Base-by-base conservation (phyloP, 2,888 invertebrate genomes). In the Dryadula phaetusa region DNA sequence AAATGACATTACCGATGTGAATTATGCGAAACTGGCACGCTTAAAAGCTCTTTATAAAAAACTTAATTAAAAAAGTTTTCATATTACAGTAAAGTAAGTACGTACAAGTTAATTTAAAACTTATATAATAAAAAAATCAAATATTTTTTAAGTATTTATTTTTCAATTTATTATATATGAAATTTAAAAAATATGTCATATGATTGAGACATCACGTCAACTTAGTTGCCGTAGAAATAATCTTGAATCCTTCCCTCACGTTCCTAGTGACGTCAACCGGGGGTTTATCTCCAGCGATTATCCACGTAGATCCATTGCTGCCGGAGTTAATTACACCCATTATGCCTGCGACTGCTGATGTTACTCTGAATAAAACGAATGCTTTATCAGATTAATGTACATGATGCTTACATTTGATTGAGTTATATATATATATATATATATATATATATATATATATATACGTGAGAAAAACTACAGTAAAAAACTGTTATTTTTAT, bases 321-420 rank as follows among this genome's bases (percentile, higher is more conserved):
- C 85, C 91, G 68, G 77, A 74, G 49, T 82, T 82, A 68, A 92
- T 84, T 68, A 87, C 89, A 47, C 86, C 81, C 68, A 91, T 73
- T 72, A 92, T 87, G 32, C 92, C 91, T 5, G 77, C 78, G 25
- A 85, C 91, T 67, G 90, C 92, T 61, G 90, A 91, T 64, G 81
- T 81, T 54, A 92, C 90, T 72, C 91, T 92, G 84, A 74, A 69
- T 62, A 69, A 65, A 64, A 67, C 16, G 60, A 54, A 28, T 37
- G 37, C 44, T 64, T 54, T 20, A 61, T 64, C 58, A 52, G 46
- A 60, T 60, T 47, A 28, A 62, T 66, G 53, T 49, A 56, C 25
- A 47, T 32, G 25, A 47, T 40, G 40, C 12, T 56, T n/a, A 42
- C 28, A 37, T 56, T 32, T 47, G 34, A 46, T 28, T n/a, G 32